Evolutionary conservation across 2,113 vertebrate species (phyloP).

Genomic region (Phyllopteryx taeniolatus): DNA sequence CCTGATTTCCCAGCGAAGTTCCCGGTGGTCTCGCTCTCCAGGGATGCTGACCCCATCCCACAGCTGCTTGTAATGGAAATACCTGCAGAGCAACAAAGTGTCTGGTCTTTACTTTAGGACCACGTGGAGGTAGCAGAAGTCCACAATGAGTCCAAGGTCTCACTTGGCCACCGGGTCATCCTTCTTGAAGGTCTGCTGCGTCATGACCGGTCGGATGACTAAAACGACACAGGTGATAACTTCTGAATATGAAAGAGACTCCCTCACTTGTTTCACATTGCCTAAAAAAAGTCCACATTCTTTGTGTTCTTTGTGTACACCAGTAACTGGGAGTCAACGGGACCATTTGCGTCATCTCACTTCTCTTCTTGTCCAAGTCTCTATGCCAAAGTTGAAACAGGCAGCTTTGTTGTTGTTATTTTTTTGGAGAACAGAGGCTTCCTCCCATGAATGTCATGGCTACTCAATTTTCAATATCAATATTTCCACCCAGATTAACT

Average conservation of each 20-base stretch:
- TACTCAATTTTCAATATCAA: no score
- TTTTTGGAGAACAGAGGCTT: no score
- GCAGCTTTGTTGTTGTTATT: no score
- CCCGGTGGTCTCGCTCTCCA: constrained; percentile 69
- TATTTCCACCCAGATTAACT: no score
- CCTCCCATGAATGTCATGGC: no score
- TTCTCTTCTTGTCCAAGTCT: no score
- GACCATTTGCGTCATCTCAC: no score
- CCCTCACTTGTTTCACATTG: no score
- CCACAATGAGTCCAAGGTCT: constrained; percentile 15
- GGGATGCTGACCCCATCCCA: constrained; percentile 74
- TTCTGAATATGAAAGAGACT: not conserved
- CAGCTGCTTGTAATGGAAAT: constrained; percentile 76
- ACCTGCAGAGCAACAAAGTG: constrained; percentile 51
- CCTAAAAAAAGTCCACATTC: not conserved
- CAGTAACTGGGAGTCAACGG: no score
- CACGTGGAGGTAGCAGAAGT: not conserved
- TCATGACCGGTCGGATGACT: constrained; percentile 75
- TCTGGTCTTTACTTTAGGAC: not conserved
- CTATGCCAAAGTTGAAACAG: no score
- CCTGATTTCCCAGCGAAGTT: constrained; percentile 70
- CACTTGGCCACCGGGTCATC: constrained; percentile 75
- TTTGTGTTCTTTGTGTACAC: no score
- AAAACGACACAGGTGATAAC: not conserved
- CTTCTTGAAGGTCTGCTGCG: constrained; percentile 70